Evolutionary conservation across 2,113 vertebrate genomes (phyloP).

Genomic region (Typhlomys cinereus): DNA sequence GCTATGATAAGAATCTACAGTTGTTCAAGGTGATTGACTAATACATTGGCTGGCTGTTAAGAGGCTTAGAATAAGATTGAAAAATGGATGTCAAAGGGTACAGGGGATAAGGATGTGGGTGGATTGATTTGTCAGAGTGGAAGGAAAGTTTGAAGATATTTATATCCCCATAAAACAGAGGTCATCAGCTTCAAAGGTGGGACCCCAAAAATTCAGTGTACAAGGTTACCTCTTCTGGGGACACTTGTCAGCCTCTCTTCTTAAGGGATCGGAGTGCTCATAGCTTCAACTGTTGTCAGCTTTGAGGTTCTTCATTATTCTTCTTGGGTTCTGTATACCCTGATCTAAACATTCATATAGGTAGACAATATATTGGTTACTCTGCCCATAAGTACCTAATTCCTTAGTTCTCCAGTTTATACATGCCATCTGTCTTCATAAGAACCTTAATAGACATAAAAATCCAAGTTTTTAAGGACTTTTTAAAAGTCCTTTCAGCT

Average conservation of each 20-base stretch:
- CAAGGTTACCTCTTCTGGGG: not conserved
- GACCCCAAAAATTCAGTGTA: not conserved
- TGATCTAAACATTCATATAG: not conserved
- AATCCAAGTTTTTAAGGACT: not conserved
- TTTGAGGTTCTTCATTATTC: not conserved
- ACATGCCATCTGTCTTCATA: not conserved
- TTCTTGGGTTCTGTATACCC: not conserved
- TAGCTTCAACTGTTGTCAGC: not conserved
- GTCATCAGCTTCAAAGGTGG: not conserved
- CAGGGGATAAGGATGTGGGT: not conserved
- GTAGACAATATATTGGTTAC: not conserved
- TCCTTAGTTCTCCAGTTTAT: conserved; percentile 11
- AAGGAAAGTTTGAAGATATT: conserved; percentile 28
- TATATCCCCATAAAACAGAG: not conserved
- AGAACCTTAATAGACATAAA: not conserved
- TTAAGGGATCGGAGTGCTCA: not conserved
- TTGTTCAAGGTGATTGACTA: conserved; percentile 8
- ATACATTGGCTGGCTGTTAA: not conserved
- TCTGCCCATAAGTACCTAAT: not conserved
- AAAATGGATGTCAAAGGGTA: conserved; percentile 16
- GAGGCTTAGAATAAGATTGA: not conserved
- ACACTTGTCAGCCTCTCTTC: not conserved
- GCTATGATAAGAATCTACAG: not conserved
- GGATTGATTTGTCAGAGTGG: not conserved
- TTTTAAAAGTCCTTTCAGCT: conserved; percentile 40